Base-by-base conservation (phyloP, 2,888 invertebrate species). In the Tenthredo notha region DNA sequence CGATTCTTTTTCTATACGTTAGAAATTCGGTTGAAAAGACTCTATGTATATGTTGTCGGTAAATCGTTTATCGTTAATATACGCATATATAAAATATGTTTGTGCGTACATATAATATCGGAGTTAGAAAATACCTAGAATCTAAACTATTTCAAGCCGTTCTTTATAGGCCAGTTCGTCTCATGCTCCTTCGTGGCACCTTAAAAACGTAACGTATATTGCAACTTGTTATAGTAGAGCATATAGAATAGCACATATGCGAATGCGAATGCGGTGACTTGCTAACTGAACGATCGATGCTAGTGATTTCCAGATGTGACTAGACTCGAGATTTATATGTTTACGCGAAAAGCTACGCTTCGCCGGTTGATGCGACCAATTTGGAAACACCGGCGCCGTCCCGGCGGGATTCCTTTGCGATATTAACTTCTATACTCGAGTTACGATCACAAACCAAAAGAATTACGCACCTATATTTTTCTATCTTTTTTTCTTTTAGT, bases 241-340 rank as follows among this genome's bases (percentile, higher is more conserved):
- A n/a, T 33, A 33, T 33, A 33, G 33, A n/a, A n/a, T 3, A 70
- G 37, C 43, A 74, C 43, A 74, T 7, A 37, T 7, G 37, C 37
- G 37, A 37, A 37, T 29, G 72, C 72, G 72, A 74, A 74, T 21
- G 7, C 47, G 72, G 72, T 74, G 83, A 83, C 67, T 67, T 65
- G 70, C 83, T 65, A 47, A 70, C 47, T 67, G 43, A 65, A 70
- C 83, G 83, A 83, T 83, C 83, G 65, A 83, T 70, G 83, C 67
- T 83, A 83, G 83, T 83, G 83, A 83, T 83, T 83, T 83, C 83
- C 83, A 83, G 83, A 83, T 83, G 83, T 70, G 83, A 83, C 83
- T 65, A 83, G 83, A 67, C 83, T 29, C 25, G 83, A 83, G 83
- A 83, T 83, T 65, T 83, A 83, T 83, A 67, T 83, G 83, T 83